phyloP scores from a whole-genome alignment of 1,140 invertebrate species.

The Calycopis cecrops region DNA sequence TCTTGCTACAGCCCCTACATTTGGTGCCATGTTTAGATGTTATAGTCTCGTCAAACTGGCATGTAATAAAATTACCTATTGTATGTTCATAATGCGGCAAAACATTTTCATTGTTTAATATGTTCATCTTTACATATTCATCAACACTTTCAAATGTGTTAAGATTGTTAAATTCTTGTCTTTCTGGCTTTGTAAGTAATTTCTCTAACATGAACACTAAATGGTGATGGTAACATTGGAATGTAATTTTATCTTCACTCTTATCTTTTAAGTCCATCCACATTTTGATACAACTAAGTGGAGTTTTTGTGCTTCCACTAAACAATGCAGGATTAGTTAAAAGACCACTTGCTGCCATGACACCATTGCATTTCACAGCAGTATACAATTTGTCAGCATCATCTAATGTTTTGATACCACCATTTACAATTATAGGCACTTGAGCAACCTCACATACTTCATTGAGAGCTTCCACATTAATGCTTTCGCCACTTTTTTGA shows the following conservation, averaged over 20 bases:
- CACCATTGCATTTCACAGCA: slow-evolving; percentile 84
- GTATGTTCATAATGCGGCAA: slow-evolving; percentile 42
- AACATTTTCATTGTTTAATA: slow-evolving; percentile 62
- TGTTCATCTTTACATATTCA: slow-evolving; percentile 79
- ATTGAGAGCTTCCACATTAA: slow-evolving; percentile 84
- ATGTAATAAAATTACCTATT: slow-evolving; percentile 47
- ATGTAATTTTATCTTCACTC: slow-evolving; percentile 76
- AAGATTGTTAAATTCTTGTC: slow-evolving; percentile 86
- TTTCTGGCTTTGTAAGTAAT: slow-evolving; percentile 81
- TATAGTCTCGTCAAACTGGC: slow-evolving; percentile 54
- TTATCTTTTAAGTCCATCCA: slow-evolving; percentile 87
- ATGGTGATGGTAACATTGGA: slow-evolving; percentile 94
- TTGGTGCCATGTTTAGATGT: slow-evolving; percentile 51
- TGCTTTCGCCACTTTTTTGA: slow-evolving; percentile 86
- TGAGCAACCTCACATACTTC: slow-evolving; percentile 82
- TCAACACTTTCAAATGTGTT: slow-evolving; percentile 82
- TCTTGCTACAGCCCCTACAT: slow-evolving; percentile 57
- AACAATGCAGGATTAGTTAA: slow-evolving; percentile 94
- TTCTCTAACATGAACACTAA: slow-evolving; percentile 95
- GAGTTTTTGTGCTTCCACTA: slow-evolving; percentile 80
- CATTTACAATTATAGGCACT: slow-evolving; percentile 94
- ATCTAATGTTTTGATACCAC: slow-evolving; percentile 85
- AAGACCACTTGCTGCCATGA: slow-evolving; percentile 93
- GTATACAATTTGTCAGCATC: slow-evolving; percentile 82
- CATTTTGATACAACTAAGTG: slow-evolving; percentile 86